Conservation (phyloP, 2,888 invertebrate species). For the Lochmaea crataegi region DNA sequence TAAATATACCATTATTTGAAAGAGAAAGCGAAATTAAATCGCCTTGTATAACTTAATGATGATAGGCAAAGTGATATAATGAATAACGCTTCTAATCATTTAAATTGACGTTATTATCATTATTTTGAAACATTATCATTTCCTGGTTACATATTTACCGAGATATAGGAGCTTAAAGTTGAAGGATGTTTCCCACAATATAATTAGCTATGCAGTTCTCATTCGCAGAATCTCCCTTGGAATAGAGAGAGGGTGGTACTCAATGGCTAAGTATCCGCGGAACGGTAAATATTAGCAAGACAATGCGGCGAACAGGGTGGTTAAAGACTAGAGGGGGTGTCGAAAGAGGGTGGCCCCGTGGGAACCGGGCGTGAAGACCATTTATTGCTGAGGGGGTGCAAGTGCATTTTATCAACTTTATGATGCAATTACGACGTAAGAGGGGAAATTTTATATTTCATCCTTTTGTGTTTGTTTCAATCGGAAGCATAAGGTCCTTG, state of each 20-base stretch:
- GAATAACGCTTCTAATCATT: conserved; percentile 7
- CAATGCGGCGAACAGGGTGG: conserved; percentile 32
- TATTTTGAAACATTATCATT: neutral
- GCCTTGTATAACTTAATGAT: conserved; percentile 15
- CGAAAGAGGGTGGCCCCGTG: conserved; percentile 45
- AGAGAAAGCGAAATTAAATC: conserved; percentile 20
- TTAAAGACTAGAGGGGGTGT: conserved; percentile 40
- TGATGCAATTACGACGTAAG: conserved; percentile 40
- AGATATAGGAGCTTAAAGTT: no score
- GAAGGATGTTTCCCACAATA: neutral
- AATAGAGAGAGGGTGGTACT: conserved; percentile 20
- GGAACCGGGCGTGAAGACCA: conserved; percentile 45
- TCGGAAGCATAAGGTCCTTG: conserved; percentile 50
- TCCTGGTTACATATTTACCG: neutral
- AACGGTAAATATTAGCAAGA: conserved; percentile 43
- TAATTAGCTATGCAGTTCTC: conserved; percentile 5
- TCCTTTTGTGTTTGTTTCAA: conserved; percentile 37
- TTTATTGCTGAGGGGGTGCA: conserved; percentile 34
- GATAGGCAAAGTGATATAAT: conserved; percentile 2
- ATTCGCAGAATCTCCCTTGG: conserved; percentile 6
- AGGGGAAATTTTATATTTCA: conserved; percentile 40
- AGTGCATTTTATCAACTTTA: conserved; percentile 50
- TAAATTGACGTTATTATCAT: conserved; percentile 4
- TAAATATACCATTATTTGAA: neutral
- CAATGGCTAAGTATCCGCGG: conserved; percentile 26